phyloP scores from a whole-genome alignment of 2,888 invertebrate genomes.

The Scaptomyza tumidula region DNA sequence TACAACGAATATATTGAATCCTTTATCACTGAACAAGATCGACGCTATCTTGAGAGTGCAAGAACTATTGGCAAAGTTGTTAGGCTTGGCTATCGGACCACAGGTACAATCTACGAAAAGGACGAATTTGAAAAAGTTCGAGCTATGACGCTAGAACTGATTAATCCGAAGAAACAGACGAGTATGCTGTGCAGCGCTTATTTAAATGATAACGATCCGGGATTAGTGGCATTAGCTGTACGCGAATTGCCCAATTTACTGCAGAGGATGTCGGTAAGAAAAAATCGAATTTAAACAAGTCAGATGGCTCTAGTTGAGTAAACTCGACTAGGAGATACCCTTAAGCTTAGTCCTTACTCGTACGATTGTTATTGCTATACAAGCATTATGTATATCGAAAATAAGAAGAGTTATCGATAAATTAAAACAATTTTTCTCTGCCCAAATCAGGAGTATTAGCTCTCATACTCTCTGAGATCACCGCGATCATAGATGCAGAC shows the following conservation, averaged over 20 bases:
- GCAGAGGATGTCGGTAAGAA: constrained; percentile 88
- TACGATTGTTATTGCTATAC: no score
- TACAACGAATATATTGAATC: constrained; percentile 29
- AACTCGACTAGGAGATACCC: no score
- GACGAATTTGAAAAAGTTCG: constrained; percentile 10
- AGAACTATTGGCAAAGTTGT: constrained; percentile 1
- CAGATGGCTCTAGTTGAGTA: no score
- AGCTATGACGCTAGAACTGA: constrained; percentile 3
- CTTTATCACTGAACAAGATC: constrained; percentile 20
- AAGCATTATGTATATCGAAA: no score
- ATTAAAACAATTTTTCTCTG: no score
- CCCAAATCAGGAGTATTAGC: no score
- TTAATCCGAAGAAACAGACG: constrained; percentile 22
- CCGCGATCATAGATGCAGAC: no score
- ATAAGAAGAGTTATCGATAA: no score
- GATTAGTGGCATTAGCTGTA: constrained; percentile 14
- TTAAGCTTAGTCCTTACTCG: no score
- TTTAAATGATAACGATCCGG: constrained; percentile 17
- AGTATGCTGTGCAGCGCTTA: neutral
- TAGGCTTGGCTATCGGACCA: constrained; percentile 20
- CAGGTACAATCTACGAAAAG: constrained; percentile 6
- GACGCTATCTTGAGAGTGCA: constrained; percentile 9
- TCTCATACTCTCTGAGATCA: no score
- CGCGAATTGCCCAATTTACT: constrained; percentile 88
- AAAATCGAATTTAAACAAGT: neutral